These are phyloP conservation scores for Falco peregrinus DNA, from an alignment of 2,797 vertebrate genomes.

Conservation along the genomic window DNA sequence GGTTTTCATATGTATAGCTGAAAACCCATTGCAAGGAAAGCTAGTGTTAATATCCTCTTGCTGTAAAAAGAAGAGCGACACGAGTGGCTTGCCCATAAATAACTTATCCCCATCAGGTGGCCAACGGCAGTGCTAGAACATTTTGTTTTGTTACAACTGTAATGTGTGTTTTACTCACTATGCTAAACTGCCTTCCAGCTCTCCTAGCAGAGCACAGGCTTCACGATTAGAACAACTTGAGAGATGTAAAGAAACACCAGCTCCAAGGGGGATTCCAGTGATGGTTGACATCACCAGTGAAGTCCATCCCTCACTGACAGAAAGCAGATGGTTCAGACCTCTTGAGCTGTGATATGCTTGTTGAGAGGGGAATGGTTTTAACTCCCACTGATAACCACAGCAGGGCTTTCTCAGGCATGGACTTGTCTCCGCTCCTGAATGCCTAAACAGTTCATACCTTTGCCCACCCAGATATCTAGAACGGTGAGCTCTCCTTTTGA, in stretches of 20 bases:
- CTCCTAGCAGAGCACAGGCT: neutral
- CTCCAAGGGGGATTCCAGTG: neutral
- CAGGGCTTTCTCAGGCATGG: neutral
- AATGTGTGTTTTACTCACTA: neutral
- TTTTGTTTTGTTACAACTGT: neutral
- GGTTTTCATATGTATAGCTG: neutral
- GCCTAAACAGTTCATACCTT: too few relatives aligned
- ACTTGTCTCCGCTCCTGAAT: neutral
- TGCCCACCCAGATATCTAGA: neutral
- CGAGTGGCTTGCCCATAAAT: neutral
- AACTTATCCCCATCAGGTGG: neutral
- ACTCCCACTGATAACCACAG: neutral
- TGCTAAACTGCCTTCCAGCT: neutral
- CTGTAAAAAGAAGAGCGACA: neutral
- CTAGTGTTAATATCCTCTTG: neutral
- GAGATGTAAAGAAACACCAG: neutral
- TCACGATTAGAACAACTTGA: neutral
- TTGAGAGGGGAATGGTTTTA: neutral
- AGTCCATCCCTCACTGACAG: neutral
- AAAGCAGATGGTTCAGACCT: neutral
- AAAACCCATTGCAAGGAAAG: neutral
- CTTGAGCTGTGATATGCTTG: fast-evolving
- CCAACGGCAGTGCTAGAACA: neutral
- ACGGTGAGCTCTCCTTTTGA: neutral
- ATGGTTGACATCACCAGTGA: fast-evolving